Evolutionary conservation across 1,140 invertebrate species (phyloP), one percentile per base, ranked within the genome.

Genomic region (Leptinotarsa defecta): DNA sequence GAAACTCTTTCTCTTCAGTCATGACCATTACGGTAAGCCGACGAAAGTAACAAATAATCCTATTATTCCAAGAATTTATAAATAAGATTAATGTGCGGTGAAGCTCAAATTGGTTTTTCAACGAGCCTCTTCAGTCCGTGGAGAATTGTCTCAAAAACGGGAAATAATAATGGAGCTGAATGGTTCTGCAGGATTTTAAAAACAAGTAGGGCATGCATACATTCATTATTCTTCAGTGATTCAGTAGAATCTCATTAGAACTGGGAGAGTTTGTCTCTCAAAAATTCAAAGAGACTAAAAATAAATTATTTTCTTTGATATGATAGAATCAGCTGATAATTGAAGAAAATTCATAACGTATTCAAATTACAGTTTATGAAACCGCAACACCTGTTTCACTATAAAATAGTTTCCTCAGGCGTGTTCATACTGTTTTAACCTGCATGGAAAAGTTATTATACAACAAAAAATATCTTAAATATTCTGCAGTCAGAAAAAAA

Each of bases 51-150:
- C 52, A 57, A 19, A 57, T 57, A 57, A 57, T 57, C n/a, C 52
- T 57, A 57, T 57, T 57, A 57, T 57, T 57, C 52, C 52, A 57
- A 57, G 52, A 57, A 57, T 57, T 57, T 15, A 57, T 57, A 57
- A 57, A 57, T 57, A 57, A 57, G 52, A 57, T 57, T 57, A 57
- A 57, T 57, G 52, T 57, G 52, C 52, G 52, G 52, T 57, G n/a
- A 57, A 57, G 52, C 52, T 57, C 52, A 57, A 57, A 57, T 57
- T 57, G 52, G 52, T 57, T 57, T 57, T 57, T 57, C 52, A 57
- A 57, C 52, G 3, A 57, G 52, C 52, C 52, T 57, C 17, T 57
- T 57, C 52, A 57, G 52, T 57, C 52, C n/a, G 15, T 15, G 13
- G n/a, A 57, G 52, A 57, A 57, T 57, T 57, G 52, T 57, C 52